These are phyloP conservation scores for Megaceryle alcyon DNA, from an alignment of 2,797 vertebrate species.

Conservation along the genomic window DNA sequence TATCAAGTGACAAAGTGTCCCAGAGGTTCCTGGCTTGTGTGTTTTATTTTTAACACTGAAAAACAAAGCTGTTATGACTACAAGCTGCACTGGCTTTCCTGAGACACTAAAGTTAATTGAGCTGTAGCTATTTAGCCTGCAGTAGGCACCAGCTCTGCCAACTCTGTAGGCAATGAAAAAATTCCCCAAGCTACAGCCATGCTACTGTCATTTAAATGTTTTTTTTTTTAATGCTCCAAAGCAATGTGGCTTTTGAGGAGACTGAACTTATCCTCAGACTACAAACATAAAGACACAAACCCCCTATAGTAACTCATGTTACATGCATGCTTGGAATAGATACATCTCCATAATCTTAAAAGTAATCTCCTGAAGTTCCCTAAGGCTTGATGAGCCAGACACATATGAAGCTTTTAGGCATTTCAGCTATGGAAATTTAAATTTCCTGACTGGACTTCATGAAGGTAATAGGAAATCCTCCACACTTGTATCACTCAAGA, in stretches of 20 bases:
- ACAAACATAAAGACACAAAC: neutral
- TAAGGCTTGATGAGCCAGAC: neutral
- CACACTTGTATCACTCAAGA: neutral
- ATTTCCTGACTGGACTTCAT: neutral
- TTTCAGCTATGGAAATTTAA: neutral
- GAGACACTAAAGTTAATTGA: constrained; percentile 36
- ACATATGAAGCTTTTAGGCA: neutral
- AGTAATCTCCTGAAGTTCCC: neutral
- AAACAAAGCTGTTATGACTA: neutral
- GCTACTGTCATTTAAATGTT: neutral
- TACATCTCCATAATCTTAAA: neutral
- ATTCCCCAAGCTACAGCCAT: neutral
- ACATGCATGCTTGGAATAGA: neutral
- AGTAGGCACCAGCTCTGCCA: constrained; percentile 28
- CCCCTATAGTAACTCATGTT: neutral
- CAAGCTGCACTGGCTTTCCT: neutral
- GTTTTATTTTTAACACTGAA: constrained; percentile 44
- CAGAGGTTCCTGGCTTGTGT: neutral
- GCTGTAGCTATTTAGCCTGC: neutral
- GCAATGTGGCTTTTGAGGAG: neutral
- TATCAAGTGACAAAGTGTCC: neutral
- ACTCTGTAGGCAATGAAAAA: neutral
- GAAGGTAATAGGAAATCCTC: constrained; percentile 1
- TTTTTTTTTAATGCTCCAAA: neutral
- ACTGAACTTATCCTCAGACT: neutral